phyloP scores from a whole-genome alignment of 2,797 vertebrate species.

The Danionella dracula region DNA sequence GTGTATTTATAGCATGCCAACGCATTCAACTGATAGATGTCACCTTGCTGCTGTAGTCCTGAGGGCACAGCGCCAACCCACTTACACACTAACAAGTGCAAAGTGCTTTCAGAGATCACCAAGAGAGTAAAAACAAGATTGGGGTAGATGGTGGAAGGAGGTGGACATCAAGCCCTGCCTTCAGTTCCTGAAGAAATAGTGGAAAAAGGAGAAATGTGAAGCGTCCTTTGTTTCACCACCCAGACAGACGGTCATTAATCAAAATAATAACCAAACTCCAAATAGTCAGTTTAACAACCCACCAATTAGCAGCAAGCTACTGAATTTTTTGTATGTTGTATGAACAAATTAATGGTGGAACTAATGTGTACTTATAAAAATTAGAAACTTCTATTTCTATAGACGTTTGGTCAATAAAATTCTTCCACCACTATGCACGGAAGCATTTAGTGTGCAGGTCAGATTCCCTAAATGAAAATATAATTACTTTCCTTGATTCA shows the following conservation, averaged over 20 bases:
- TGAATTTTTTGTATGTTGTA: conserved; percentile 21
- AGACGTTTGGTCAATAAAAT: no score
- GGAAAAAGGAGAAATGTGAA: conserved; percentile 23
- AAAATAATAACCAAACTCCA: conserved; percentile 37
- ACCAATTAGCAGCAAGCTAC: conserved; percentile 25
- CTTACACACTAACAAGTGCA: conserved; percentile 67
- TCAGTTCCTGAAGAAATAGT: conserved; percentile 22
- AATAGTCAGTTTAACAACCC: conserved; percentile 41
- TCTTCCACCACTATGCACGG: no score
- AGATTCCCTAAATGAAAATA: no score
- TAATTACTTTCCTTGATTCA: no score
- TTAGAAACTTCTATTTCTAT: no score
- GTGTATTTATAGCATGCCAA: conserved; percentile 68
- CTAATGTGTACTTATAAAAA: no score
- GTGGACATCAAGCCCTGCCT: background rate
- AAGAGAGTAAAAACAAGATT: background rate
- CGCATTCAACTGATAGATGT: conserved; percentile 73
- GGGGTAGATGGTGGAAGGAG: conserved; percentile 18
- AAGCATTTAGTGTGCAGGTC: no score
- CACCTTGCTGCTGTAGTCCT: conserved; percentile 67
- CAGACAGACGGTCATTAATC: conserved; percentile 47
- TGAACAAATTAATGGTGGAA: background rate
- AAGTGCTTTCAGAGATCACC: conserved; percentile 52
- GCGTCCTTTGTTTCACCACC: conserved; percentile 34
- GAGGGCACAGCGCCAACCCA: conserved; percentile 57